phyloP scores from a whole-genome alignment of 2,888 invertebrate genomes.

The Tetanocera ferruginea region DNA sequence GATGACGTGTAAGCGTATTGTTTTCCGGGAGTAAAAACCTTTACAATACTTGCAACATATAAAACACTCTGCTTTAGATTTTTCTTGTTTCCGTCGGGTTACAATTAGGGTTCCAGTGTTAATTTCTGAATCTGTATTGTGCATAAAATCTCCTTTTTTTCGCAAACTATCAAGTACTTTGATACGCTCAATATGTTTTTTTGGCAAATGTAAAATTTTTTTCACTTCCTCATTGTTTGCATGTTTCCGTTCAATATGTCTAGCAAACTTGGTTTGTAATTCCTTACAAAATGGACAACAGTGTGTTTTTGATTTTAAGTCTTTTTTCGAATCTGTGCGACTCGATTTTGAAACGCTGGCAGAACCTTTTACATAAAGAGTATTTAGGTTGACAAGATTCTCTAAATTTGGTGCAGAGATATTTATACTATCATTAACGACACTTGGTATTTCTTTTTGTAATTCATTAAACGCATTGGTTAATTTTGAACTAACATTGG shows the following conservation, averaged over 20 bases:
- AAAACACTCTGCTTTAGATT: not conserved
- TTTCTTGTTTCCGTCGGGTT: not conserved
- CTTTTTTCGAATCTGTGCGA: too few relatives aligned
- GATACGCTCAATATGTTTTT: not conserved
- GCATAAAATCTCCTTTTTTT: slow-evolving; percentile 21
- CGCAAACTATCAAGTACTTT: not conserved
- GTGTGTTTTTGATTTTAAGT: not conserved
- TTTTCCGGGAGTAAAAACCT: not conserved
- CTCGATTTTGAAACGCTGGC: too few relatives aligned
- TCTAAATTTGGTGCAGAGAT: not conserved
- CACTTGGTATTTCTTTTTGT: not conserved
- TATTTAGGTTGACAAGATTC: not conserved
- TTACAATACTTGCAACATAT: not conserved
- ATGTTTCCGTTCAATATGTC: slow-evolving; percentile 21
- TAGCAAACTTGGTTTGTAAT: slow-evolving; percentile 17
- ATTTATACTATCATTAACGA: not conserved
- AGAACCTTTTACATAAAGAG: not conserved
- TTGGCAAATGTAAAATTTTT: not conserved
- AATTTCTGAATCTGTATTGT: not conserved
- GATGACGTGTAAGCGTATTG: not conserved
- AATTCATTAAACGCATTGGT: not conserved
- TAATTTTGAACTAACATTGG: not conserved
- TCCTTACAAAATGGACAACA: slow-evolving; percentile 28
- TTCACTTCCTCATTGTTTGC: slow-evolving; percentile 9
- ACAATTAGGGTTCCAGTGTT: slow-evolving; percentile 11